A percentile compares a stretch with the other conserved stretches of the same genome.
Evolutionary conservation across 2,888 invertebrate species (phyloP).

Genomic region (Cantharis rustica): DNA sequence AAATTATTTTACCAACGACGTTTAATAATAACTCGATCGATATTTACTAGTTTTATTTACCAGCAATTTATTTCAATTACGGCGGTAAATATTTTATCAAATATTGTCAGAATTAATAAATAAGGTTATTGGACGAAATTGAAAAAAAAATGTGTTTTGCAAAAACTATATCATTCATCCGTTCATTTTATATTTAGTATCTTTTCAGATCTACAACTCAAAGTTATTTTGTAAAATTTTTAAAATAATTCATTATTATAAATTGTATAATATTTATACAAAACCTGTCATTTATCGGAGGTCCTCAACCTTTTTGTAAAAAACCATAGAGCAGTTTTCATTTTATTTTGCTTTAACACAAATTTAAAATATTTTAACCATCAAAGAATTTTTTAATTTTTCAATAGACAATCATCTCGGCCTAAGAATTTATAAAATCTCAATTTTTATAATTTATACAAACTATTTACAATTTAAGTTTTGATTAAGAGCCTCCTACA

Average conservation of each 20-base stretch:
- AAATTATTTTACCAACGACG: neutral
- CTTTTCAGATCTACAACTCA: neutral
- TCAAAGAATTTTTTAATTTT: no score
- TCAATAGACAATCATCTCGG: no score
- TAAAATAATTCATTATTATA: slow-evolving; percentile 8
- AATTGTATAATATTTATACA: neutral
- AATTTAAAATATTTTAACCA: no score
- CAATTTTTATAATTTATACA: no score
- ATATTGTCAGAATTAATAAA: neutral
- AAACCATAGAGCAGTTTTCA: no score
- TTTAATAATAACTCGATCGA: neutral
- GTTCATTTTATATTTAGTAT: neutral
- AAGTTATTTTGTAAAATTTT: slow-evolving; percentile 17
- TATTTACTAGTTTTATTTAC: neutral
- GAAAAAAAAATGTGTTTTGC: neutral
- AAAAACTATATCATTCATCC: neutral
- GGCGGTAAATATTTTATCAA: neutral
- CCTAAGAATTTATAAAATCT: no score
- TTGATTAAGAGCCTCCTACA: no score
- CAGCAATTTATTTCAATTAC: neutral
- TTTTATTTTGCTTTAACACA: no score
- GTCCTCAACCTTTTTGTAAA: no score
- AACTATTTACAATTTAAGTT: no score
- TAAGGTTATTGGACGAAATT: neutral
- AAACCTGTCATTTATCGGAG: no score